Conservation (phyloP, 2,113 vertebrate genomes). For the Plestiodon gilberti region DNA sequence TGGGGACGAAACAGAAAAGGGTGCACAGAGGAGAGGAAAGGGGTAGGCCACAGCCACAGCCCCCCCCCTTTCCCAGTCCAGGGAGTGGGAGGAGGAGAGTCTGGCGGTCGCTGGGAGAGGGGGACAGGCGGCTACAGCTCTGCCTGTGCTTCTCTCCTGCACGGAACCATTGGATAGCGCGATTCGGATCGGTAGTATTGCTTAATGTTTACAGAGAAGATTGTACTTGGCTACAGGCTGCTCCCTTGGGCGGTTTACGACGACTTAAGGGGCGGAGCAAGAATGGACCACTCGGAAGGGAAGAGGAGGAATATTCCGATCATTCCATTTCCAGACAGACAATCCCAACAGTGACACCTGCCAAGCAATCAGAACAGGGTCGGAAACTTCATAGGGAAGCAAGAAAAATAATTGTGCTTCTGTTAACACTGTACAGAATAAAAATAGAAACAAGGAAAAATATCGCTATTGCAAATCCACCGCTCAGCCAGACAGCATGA, state of each 20-base stretch:
- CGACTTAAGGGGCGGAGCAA: not conserved
- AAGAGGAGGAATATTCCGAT: not conserved
- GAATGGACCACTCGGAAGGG: not conserved
- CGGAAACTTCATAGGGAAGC: no score
- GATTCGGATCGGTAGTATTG: not conserved
- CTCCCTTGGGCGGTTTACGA: not conserved
- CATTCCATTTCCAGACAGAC: not conserved
- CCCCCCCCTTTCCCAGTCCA: not conserved
- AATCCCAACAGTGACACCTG: not conserved
- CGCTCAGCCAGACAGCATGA: no score
- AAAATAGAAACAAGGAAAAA: no score
- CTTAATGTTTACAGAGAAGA: no score
- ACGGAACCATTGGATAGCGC: not conserved
- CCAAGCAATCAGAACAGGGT: not conserved
- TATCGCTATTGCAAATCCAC: no score
- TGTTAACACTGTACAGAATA: no score
- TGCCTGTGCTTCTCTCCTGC: not conserved
- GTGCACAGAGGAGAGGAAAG: no score
- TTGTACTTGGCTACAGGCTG: not conserved
- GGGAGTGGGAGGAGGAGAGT: no score
- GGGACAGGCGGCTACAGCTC: no score
- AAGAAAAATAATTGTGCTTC: no score
- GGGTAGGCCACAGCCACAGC: not conserved
- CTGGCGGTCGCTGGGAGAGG: no score
- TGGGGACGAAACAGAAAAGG: no score